Conservation (phyloP, 2,888 invertebrate genomes). For the Sinopyrophorus schimmeli region DNA sequence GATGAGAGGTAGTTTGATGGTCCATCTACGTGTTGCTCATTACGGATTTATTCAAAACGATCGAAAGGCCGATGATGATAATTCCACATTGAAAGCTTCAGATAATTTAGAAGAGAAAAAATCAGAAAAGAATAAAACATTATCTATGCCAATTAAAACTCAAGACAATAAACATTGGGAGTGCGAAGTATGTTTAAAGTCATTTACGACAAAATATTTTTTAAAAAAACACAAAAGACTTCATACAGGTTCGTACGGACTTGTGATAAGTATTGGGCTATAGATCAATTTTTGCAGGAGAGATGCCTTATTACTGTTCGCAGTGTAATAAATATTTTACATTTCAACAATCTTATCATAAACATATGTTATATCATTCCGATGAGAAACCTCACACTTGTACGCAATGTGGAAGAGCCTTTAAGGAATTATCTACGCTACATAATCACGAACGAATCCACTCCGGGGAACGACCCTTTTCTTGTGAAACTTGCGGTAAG, state of each 20-base stretch:
- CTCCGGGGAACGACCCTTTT: constrained; percentile 84
- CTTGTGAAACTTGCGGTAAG: constrained; percentile 84
- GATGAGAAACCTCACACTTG: constrained; percentile 81
- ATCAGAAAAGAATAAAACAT: constrained; percentile 30
- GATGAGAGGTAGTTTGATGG: constrained; percentile 80
- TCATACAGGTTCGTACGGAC: constrained; percentile 68
- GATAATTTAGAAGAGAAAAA: constrained; percentile 21
- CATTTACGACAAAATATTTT: constrained; percentile 88
- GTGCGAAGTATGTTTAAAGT: constrained; percentile 81
- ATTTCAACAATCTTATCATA: constrained; percentile 88
- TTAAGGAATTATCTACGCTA: constrained; percentile 83
- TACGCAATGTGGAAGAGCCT: constrained; percentile 76
- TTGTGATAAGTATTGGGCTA: background rate
- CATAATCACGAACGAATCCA: constrained; percentile 86
- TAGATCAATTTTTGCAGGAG: constrained; percentile 68
- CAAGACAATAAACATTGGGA: constrained; percentile 81
- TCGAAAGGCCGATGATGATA: constrained; percentile 2
- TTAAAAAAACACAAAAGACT: constrained; percentile 85
- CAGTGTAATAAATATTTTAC: constrained; percentile 85
- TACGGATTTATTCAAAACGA: constrained; percentile 58
- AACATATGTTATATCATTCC: constrained; percentile 84
- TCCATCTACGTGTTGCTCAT: constrained; percentile 80
- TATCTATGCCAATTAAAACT: constrained; percentile 41
- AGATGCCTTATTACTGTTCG: constrained; percentile 83
- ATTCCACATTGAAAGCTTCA: constrained; percentile 28